These are phyloP conservation scores for Muscicapa striata DNA, from an alignment of 2,797 vertebrate species.

Conservation along the genomic window DNA sequence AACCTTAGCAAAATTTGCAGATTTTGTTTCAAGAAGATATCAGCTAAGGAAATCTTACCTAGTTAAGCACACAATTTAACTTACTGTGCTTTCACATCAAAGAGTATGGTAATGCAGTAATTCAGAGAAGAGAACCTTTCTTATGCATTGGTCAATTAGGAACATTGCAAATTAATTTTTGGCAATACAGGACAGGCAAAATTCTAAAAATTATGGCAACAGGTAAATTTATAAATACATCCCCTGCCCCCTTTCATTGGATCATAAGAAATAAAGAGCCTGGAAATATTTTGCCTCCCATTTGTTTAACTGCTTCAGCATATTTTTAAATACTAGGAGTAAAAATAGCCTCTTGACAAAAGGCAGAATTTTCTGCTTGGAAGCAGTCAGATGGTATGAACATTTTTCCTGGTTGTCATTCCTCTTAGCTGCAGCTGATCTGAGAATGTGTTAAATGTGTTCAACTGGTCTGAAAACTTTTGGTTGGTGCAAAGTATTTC, in stretches of 20 bases:
- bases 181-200: neutral
- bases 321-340: slow-evolving; percentile 28
- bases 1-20: neutral
- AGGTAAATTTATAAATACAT: neutral
- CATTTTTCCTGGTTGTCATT: slow-evolving; percentile 3
- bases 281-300: neutral
- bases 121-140: neutral
- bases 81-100: neutral
- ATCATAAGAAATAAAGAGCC: neutral
- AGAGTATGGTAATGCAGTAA: neutral
- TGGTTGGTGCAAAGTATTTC: neutral
- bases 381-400: neutral
- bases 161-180: neutral
- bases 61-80: neutral
- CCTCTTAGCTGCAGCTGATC: neutral
- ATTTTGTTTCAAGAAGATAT: neutral
- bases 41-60: neutral
- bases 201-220: neutral
- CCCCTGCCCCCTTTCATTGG: neutral
- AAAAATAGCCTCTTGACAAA: slow-evolving; percentile 42
- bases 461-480: slow-evolving; percentile 20
- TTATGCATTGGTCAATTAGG: neutral
- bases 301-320: slow-evolving; percentile 43
- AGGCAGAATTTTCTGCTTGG: slow-evolving; percentile 19
- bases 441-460: neutral